Conservation (phyloP, 1,140 invertebrate genomes). For the Drosophila azteca region DNA sequence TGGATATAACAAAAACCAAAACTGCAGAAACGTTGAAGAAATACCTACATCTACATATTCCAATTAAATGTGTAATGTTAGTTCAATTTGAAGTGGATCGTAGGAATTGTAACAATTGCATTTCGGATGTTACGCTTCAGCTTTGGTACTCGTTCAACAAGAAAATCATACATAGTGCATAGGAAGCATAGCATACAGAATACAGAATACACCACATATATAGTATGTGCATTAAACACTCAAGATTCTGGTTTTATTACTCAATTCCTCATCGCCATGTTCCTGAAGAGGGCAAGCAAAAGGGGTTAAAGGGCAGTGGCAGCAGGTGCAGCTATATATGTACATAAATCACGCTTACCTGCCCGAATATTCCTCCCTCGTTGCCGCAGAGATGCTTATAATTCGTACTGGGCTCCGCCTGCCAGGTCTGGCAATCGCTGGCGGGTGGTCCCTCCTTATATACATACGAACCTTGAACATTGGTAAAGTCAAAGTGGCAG, state of each 20-base stretch:
- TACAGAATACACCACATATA: too few relatives aligned
- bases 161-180: too few relatives aligned
- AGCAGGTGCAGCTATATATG: too few relatives aligned
- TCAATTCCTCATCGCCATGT: background rate
- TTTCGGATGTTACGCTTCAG: conserved; percentile 29
- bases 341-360: conserved; percentile 3
- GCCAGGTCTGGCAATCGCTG: conserved; percentile 37
- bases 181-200: conserved; percentile 18
- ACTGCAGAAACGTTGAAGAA: background rate
- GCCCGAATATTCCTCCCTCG: conserved; percentile 28
- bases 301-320: background rate
- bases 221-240: conserved; percentile 38
- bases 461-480: conserved; percentile 16
- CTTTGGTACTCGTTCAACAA: conserved; percentile 16
- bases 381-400: conserved; percentile 43
- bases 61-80: conserved; percentile 32
- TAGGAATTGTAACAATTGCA: conserved; percentile 49
- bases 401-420: background rate
- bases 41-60: conserved; percentile 20
- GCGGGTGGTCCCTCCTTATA: conserved; percentile 33
- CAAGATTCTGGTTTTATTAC: background rate
- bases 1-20: conserved; percentile 27
- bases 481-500: conserved; percentile 53
- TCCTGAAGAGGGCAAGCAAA: background rate
- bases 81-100: conserved; percentile 31